These are phyloP conservation scores for Onthophagus sagittarius DNA, from an alignment of 2,888 invertebrate genomes.

Conservation along the genomic window DNA sequence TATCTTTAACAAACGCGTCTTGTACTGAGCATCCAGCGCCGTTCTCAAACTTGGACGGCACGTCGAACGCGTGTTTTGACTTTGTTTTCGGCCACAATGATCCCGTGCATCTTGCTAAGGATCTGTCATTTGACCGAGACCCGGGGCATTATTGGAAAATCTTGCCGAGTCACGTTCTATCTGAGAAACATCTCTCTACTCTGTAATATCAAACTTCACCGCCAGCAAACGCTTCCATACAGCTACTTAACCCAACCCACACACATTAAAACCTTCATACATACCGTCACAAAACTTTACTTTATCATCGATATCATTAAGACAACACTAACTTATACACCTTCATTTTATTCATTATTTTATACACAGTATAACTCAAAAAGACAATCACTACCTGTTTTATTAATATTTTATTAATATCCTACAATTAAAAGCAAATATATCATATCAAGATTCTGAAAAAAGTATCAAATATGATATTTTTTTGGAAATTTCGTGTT, in stretches of 20 bases:
- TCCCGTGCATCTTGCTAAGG: constrained; percentile 17
- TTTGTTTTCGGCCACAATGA: constrained; percentile 26
- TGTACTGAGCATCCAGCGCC: too few relatives aligned
- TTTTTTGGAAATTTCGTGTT: too few relatives aligned
- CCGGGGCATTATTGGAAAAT: background rate
- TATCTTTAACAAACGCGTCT: background rate
- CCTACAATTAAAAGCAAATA: too few relatives aligned
- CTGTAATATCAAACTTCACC: background rate
- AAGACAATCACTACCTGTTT: too few relatives aligned
- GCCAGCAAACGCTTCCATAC: background rate
- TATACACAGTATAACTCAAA: too few relatives aligned
- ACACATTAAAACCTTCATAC: background rate
- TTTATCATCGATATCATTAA: too few relatives aligned
- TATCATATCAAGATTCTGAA: too few relatives aligned
- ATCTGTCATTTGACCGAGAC: constrained; percentile 14
- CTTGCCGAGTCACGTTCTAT: background rate
- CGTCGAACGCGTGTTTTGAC: constrained; percentile 26
- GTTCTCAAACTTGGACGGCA: background rate
- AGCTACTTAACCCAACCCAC: background rate
- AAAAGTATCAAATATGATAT: too few relatives aligned
- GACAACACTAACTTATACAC: too few relatives aligned
- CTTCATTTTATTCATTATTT: too few relatives aligned
- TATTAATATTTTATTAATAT: too few relatives aligned
- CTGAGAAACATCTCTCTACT: background rate
- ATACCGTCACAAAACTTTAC: too few relatives aligned